Conservation (phyloP, 2,888 invertebrate genomes). For the Masnerella sp. region DNA sequence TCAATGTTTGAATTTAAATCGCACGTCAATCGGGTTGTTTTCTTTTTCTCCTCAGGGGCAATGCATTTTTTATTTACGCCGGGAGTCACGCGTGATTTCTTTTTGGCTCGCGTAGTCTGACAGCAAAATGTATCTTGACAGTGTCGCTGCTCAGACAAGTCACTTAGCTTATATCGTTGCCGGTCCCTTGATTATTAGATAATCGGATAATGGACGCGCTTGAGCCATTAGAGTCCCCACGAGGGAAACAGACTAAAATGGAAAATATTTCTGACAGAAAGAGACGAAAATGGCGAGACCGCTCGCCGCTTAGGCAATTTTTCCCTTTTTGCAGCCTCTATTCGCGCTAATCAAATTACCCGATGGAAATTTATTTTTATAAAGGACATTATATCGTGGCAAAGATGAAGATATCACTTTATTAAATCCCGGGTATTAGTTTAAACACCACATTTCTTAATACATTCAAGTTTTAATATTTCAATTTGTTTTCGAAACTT, state of each 20-base stretch:
- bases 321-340: slow-evolving; percentile 2
- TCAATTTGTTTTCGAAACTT: too few species aligned
- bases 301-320: background rate
- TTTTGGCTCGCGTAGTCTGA: slow-evolving; percentile 20
- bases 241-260: slow-evolving; percentile 47
- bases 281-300: slow-evolving; percentile 42
- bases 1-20: too few species aligned
- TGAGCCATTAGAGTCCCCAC: slow-evolving; percentile 56
- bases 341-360: slow-evolving; percentile 12
- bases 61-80: slow-evolving; percentile 45
- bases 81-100: slow-evolving; percentile 48
- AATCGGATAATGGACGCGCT: slow-evolving; percentile 59
- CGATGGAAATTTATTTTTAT: too few species aligned
- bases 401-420: too few species aligned
- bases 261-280: slow-evolving; percentile 53
- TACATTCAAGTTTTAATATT: too few species aligned
- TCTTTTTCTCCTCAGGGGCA: too few species aligned
- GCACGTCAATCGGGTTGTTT: too few species aligned
- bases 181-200: slow-evolving; percentile 58
- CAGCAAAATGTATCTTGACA: slow-evolving; percentile 53
- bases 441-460: too few species aligned
- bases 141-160: slow-evolving; percentile 51
- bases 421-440: too few species aligned
- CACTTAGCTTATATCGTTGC: slow-evolving; percentile 58
- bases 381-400: too few species aligned